Evolutionary conservation across 2,797 vertebrate species (phyloP).

Genomic region (Coreius guichenoti): DNA sequence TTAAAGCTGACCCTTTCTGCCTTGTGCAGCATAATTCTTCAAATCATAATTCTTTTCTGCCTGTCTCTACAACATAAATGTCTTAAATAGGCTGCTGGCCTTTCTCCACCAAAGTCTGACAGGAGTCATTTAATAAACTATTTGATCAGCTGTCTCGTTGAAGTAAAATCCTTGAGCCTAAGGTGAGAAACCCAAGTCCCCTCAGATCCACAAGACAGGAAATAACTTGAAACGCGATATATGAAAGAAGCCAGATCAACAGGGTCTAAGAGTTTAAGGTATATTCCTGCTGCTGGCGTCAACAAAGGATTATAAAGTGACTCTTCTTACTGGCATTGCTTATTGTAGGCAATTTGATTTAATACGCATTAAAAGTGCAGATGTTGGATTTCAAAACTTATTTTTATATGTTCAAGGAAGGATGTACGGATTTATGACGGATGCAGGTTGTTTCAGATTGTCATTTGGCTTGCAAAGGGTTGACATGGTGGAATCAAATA

Average conservation of each 20-base stretch:
- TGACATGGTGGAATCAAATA: not conserved
- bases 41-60: conserved; percentile 14
- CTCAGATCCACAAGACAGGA: conserved; percentile 15
- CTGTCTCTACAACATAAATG: not conserved
- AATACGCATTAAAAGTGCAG: conserved; percentile 23
- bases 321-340: not conserved
- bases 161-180: conserved; percentile 27
- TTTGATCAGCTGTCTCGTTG: conserved; percentile 28
- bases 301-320: conserved; percentile 38
- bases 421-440: not conserved
- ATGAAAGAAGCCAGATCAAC: conserved; percentile 20
- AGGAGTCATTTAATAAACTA: conserved; percentile 42
- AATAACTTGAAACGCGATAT: conserved; percentile 16
- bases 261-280: conserved; percentile 28
- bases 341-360: conserved; percentile 21
- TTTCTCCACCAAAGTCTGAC: conserved; percentile 1
- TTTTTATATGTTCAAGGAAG: not conserved
- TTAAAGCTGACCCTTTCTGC: conserved; percentile 10
- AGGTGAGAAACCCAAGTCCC: not conserved
- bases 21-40: not conserved
- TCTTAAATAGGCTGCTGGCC: not conserved
- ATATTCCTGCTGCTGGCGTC: conserved; percentile 30
- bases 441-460: not conserved
- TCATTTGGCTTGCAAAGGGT: not conserved
- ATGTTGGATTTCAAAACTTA: not conserved